These are phyloP conservation scores for Pelosia muscerda DNA, from an alignment of 2,888 invertebrate species.

Conservation along the genomic window DNA sequence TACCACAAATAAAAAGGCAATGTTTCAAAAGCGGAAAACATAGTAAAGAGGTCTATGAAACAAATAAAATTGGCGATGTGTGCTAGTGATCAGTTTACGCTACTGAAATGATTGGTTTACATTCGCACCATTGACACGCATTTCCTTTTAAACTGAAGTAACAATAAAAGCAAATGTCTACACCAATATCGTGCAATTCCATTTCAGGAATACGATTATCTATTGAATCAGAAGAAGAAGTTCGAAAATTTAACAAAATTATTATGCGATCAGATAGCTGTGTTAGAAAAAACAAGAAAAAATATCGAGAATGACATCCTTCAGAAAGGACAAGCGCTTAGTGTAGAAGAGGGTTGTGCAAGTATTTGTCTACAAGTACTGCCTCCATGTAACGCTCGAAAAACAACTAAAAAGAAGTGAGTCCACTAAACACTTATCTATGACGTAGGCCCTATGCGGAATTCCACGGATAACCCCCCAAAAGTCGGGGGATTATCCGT, in stretches of 20 bases:
- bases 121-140: background rate
- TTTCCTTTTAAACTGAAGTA: background rate
- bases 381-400: constrained; percentile 25
- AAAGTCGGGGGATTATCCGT: too few relatives aligned
- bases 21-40: background rate
- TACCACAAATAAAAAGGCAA: background rate
- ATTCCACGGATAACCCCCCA: too few relatives aligned
- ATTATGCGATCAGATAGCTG: constrained; percentile 59
- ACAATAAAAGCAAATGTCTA: background rate
- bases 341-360: constrained; percentile 67
- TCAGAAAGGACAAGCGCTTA: constrained; percentile 68
- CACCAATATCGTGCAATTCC: background rate
- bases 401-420: constrained; percentile 65
- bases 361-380: constrained; percentile 37
- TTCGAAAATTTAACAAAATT: constrained; percentile 67
- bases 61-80: background rate
- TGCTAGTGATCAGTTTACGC: background rate
- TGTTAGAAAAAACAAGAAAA: constrained; percentile 64
- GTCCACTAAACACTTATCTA: background rate
- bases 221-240: constrained; percentile 70
- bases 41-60: background rate
- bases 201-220: constrained; percentile 71
- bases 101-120: background rate
- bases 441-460: too few relatives aligned
- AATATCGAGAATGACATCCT: constrained; percentile 67